A percentile compares a stretch with the other conserved stretches of the same genome.
These are phyloP conservation scores for Aurelia aurita DNA, from an alignment of 30 jellyfish, hydroid and myxozoan species.

Conservation along the genomic window DNA sequence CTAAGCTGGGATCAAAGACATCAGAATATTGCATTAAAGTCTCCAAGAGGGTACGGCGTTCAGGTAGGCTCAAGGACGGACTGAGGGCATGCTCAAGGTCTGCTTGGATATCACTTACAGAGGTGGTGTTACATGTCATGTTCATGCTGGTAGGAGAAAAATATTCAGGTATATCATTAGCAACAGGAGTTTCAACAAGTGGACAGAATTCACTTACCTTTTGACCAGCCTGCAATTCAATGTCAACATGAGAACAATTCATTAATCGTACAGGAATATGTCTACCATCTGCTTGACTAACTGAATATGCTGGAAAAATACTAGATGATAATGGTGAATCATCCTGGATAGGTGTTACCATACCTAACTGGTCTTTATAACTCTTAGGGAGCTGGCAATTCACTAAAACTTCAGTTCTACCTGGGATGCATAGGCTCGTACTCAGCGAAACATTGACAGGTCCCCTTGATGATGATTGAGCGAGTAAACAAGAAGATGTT, in stretches of 20 bases:
- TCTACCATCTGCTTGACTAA: constrained; percentile 18
- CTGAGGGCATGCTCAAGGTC: constrained; percentile 10
- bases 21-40: constrained; percentile 51
- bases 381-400: constrained; percentile 22
- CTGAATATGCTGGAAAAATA: constrained; percentile 32
- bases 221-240: constrained; percentile 53
- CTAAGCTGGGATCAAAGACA: constrained; percentile 55
- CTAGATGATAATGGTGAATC: not conserved
- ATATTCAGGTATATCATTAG: not conserved
- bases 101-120: not conserved
- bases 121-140: not conserved
- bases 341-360: constrained; percentile 2
- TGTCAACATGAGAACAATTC: constrained; percentile 32
- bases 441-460: constrained; percentile 5
- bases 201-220: constrained; percentile 46
- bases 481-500: constrained; percentile 1
- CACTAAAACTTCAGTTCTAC: constrained; percentile 29
- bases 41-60: not conserved
- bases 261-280: constrained; percentile 26
- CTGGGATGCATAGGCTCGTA: constrained; percentile 25
- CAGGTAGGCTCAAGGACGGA: not conserved
- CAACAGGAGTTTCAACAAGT: constrained; percentile 7
- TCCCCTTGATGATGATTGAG: constrained; percentile 25
- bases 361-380: constrained; percentile 26
- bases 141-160: not conserved